Evolutionary conservation across 53 echinoderm and acorn worm species (phyloP).

Genomic region (Astropecten irregularis): DNA sequence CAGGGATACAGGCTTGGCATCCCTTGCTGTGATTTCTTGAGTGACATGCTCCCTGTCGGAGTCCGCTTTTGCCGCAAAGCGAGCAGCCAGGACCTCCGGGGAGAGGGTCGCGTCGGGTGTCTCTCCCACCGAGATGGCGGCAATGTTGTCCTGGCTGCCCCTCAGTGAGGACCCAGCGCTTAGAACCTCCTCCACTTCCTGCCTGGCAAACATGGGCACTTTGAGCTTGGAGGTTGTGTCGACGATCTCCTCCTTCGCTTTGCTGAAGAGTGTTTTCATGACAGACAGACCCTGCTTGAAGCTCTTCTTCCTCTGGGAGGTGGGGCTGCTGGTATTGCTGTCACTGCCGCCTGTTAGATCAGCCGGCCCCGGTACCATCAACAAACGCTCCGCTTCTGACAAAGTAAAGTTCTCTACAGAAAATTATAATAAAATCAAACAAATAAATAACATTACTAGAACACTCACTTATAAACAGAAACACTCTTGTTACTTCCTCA

Average conservation of each 20-base stretch:
- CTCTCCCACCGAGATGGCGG: neutral
- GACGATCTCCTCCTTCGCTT: conserved; percentile 79
- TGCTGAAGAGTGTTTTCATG: conserved; percentile 72
- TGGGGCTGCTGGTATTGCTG: conserved; percentile 1
- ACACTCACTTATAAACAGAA: too few species aligned
- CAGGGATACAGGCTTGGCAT: neutral
- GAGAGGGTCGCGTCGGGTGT: conserved; percentile 54
- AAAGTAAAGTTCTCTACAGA: conserved; percentile 1
- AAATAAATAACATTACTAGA: neutral
- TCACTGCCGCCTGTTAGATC: neutral
- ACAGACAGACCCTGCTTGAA: conserved; percentile 59
- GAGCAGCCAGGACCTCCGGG: conserved; percentile 30
- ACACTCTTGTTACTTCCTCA: too few species aligned
- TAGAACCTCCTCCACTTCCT: conserved; percentile 1
- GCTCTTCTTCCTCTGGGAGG: neutral
- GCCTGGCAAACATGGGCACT: conserved; percentile 23
- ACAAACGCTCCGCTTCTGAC: neutral
- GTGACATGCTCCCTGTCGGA: neutral
- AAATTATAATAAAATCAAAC: neutral
- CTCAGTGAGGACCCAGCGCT: conserved; percentile 48
- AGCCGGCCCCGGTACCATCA: neutral
- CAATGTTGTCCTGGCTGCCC: neutral
- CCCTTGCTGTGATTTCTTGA: neutral
- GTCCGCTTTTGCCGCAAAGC: conserved; percentile 22
- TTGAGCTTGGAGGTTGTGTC: conserved; percentile 69